Evolutionary conservation across 1,140 invertebrate genomes (phyloP).

Genomic region (Drosophila sp.): DNA sequence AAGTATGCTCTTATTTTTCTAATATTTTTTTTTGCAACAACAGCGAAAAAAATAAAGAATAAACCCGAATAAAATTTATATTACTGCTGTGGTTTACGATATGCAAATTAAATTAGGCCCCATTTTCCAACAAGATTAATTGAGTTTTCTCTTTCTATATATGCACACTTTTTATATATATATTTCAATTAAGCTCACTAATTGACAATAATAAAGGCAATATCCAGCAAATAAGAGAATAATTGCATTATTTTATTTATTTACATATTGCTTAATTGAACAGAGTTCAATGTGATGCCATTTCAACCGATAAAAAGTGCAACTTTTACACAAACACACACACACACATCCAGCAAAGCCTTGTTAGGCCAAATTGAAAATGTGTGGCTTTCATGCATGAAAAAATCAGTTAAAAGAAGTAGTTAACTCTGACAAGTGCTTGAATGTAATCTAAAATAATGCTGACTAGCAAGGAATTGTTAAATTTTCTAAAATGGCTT

Average conservation of each 20-base stretch:
- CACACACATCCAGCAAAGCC: neutral
- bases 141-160: neutral
- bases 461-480: no score
- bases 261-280: neutral
- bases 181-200: conserved; percentile 24
- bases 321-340: neutral
- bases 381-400: neutral
- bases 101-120: conserved; percentile 9
- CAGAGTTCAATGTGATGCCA: neutral
- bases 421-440: no score
- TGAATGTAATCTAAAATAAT: no score
- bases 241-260: conserved; percentile 11
- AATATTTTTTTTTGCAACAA: neutral
- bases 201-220: conserved; percentile 20
- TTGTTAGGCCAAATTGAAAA: neutral
- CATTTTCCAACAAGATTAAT: neutral
- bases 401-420: neutral
- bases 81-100: neutral
- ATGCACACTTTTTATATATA: conserved; percentile 2
- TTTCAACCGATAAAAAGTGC: conserved; percentile 21
- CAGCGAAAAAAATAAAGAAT: conserved; percentile 1
- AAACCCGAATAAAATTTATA: conserved; percentile 19
- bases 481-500: no score
- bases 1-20: conserved; percentile 1
- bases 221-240: conserved; percentile 6